Percentiles rank a stretch among this genome's conserved stretches.
phyloP scores from a whole-genome alignment of 1,140 invertebrate species.

The Sycophaga agraensis region DNA sequence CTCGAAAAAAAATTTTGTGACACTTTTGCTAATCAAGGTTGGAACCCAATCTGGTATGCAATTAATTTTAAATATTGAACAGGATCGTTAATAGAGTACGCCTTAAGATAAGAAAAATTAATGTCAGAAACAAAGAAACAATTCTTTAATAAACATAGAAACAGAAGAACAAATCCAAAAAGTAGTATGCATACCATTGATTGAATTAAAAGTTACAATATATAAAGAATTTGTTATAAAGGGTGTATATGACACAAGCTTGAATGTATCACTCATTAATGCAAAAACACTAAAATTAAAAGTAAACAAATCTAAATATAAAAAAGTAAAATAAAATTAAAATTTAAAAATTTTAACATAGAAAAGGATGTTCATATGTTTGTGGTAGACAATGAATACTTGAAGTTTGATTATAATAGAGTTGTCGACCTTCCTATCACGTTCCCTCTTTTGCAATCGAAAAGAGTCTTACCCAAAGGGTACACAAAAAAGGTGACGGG shows the following conservation, averaged over 20 bases:
- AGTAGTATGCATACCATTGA: constrained; percentile 25
- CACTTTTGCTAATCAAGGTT: constrained; percentile 31
- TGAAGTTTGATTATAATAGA: too few relatives aligned
- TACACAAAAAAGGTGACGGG: too few relatives aligned
- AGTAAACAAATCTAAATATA: constrained; percentile 13
- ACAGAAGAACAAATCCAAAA: constrained; percentile 25
- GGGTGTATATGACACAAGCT: constrained; percentile 23
- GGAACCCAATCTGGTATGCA: constrained; percentile 24
- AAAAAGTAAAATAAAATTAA: constrained; percentile 8
- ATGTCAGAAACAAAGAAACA: constrained; percentile 24
- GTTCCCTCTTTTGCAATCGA: too few relatives aligned
- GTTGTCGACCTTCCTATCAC: too few relatives aligned
- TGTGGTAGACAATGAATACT: too few relatives aligned
- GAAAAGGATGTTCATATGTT: too few relatives aligned
- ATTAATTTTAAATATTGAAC: constrained; percentile 20
- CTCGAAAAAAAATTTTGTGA: constrained; percentile 31
- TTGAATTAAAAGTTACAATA: constrained; percentile 19
- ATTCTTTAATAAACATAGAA: constrained; percentile 12
- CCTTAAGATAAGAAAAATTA: constrained; percentile 25
- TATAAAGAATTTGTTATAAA: constrained; percentile 14
- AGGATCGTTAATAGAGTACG: constrained; percentile 20
- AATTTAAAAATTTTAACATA: too few relatives aligned
- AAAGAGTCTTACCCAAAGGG: too few relatives aligned
- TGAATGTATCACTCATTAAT: constrained; percentile 29
- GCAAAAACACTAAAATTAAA: constrained; percentile 25